Conservation (phyloP, 2,888 invertebrate species). For the Acanthacorydalis orientalis region DNA sequence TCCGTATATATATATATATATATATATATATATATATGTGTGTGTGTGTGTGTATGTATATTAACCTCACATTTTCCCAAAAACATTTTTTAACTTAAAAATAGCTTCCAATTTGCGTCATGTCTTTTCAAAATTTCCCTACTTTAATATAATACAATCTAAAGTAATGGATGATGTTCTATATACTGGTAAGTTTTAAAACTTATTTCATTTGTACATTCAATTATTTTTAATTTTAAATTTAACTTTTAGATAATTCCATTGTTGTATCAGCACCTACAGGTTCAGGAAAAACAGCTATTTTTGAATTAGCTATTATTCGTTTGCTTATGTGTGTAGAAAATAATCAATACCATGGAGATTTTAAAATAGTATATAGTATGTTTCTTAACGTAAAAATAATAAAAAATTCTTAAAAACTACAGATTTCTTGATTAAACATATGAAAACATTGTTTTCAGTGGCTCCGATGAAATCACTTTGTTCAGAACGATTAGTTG, state of each 20-base stretch:
- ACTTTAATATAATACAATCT: constrained; percentile 61
- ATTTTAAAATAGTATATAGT: constrained; percentile 61
- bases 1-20: too few relatives aligned
- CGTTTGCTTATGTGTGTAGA: constrained; percentile 40
- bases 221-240: neutral
- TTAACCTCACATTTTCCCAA: neutral
- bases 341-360: constrained; percentile 22
- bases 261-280: constrained; percentile 66
- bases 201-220: neutral
- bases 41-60: neutral
- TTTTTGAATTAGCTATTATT: constrained; percentile 68
- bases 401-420: constrained; percentile 4
- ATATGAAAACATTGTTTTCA: constrained; percentile 16
- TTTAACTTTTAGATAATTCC: constrained; percentile 36
- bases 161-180: constrained; percentile 49
- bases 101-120: constrained; percentile 34
- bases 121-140: constrained; percentile 37
- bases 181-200: constrained; percentile 33
- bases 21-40: neutral
- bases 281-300: constrained; percentile 66
- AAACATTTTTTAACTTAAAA: constrained; percentile 13
- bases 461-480: constrained; percentile 71
- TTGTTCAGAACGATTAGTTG: constrained; percentile 50
- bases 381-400: constrained; percentile 18
- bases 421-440: neutral